Base-by-base conservation (phyloP, 2,888 invertebrate genomes). In the Agriotes lineatus region DNA sequence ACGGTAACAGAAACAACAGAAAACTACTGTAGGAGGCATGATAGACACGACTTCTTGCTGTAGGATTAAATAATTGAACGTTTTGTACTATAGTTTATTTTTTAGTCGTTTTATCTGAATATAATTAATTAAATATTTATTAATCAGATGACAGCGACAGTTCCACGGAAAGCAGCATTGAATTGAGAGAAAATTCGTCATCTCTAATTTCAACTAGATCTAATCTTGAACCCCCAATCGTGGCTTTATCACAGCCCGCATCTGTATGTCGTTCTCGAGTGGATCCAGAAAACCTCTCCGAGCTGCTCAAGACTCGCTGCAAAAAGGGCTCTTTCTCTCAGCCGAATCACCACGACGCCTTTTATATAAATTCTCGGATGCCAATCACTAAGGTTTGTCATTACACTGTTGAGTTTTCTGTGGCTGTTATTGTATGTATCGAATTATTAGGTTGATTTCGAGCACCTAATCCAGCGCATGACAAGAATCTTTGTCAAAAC, bases 401-500 rank as follows among this genome's bases (percentile, higher is more conserved):
- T 22, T n/a, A n/a, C 42, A 45, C 52, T 59, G 42, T n/a, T n/a
- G n/a, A n/a, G n/a, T n/a, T n/a, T n/a, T n/a, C n/a, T n/a, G n/a
- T n/a, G n/a, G n/a, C n/a, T n/a, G n/a, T n/a, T n/a, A n/a, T n/a
- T n/a, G n/a, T n/a, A n/a, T n/a, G 3, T 19, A 42, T 42, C 16
- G 1, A 42, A 62, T 67, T 84, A 84, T 67, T 85, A 92, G 88
- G 91, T 90, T 76, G 88, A 89, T 58, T 89, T 94, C 84, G 93
- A 95, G 84, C 89, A 90, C 78, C 85, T 96, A 78, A 95, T 95
- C 50, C 91, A 93, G 69, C 90, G 98, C 77, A 93, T 97, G 95
- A 97, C 98, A 48, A 89, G 98, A 76, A 96, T 97, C 86, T 95
- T 95, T 85, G 93, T 96, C 61, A 90, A 88, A 63, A 90, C 90